Base-by-base conservation (phyloP, 2,797 vertebrate species). In the Karalla daura region DNA sequence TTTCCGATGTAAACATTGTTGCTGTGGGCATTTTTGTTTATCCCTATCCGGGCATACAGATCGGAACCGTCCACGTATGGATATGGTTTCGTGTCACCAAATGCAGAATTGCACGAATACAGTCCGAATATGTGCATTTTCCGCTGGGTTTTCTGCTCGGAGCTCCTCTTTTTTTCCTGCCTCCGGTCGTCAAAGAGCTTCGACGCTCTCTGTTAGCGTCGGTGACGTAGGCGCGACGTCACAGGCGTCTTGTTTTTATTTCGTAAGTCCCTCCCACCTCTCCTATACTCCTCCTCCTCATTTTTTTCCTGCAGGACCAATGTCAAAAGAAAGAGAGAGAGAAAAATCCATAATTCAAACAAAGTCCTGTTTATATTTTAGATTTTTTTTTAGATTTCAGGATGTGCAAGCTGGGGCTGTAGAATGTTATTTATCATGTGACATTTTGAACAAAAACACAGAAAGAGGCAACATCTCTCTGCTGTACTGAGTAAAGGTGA, bases 181-280 rank as follows among this genome's bases (percentile, higher is more conserved):
- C 30, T 74, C 63, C 50, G 55, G 70, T 76, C 50, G 66, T 47
- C 65, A 70, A 51, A 69, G 32, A 78, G 76, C 70, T 68, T 84
- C 75, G 47, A 80, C 59, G 54, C 45, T 81, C 80, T 85, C 61
- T 13, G 76, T 70, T 69, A 76, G 75, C 76, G 59, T 81, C 81
- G 41, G 69, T 86, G 89, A 91, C 87, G 76, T 62, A 0, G 2
- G 0, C 32, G n/a, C 49, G 56, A 80, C 88, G 78, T 86, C 85
- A 88, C 56, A 11, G 23, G 70, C 58, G 66, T 76, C 81, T 89
- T 89, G 87, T 90, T 91, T 92, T 90, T 77, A 78, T 84, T 88
- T 58, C 18, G 2, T 5, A 13, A 65, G 60, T 6, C 67, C 28
- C 86, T 84, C 30, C 88, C 91, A 86, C 67, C 10, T 33, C 10